Evolutionary conservation across 2,888 invertebrate species (phyloP).

Genomic region (Sphaeridia pumilis): DNA sequence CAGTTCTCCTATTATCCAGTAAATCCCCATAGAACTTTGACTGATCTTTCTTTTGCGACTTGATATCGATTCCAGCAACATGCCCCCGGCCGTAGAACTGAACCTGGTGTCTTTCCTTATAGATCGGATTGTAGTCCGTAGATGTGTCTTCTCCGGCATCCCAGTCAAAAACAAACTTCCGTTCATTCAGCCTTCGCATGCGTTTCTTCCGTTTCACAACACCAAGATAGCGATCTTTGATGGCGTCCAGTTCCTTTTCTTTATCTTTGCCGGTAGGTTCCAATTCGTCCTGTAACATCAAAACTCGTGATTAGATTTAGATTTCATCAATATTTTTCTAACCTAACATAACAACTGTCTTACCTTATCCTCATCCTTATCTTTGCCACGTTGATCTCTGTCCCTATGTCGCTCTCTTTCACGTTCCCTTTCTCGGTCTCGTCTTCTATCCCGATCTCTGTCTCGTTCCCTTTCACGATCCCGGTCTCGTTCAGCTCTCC

Average conservation of each 20-base stretch:
- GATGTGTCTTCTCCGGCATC: slow-evolving; percentile 98
- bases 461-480: slow-evolving; percentile 35
- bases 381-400: slow-evolving; percentile 36
- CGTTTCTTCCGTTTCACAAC: slow-evolving; percentile 84
- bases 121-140: slow-evolving; percentile 90
- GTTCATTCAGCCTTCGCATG: slow-evolving; percentile 84
- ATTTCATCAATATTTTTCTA: neutral
- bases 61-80: slow-evolving; percentile 95
- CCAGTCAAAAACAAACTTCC: slow-evolving; percentile 99
- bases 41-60: slow-evolving; percentile 87
- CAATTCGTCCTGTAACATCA: neutral
- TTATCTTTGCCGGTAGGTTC: slow-evolving; percentile 55
- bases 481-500: slow-evolving; percentile 34
- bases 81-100: slow-evolving; percentile 98
- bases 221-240: slow-evolving; percentile 89
- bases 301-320: neutral
- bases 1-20: slow-evolving; percentile 85
- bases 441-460: slow-evolving; percentile 25
- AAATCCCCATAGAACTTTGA: slow-evolving; percentile 94
- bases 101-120: slow-evolving; percentile 52
- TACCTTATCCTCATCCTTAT: neutral
- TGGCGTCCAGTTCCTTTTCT: slow-evolving; percentile 86
- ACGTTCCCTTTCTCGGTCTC: slow-evolving; percentile 38
- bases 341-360: neutral
- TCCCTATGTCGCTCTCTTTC: slow-evolving; percentile 40